Base-by-base conservation (phyloP, 1,140 invertebrate species). In the Mesaphorura yosii region DNA sequence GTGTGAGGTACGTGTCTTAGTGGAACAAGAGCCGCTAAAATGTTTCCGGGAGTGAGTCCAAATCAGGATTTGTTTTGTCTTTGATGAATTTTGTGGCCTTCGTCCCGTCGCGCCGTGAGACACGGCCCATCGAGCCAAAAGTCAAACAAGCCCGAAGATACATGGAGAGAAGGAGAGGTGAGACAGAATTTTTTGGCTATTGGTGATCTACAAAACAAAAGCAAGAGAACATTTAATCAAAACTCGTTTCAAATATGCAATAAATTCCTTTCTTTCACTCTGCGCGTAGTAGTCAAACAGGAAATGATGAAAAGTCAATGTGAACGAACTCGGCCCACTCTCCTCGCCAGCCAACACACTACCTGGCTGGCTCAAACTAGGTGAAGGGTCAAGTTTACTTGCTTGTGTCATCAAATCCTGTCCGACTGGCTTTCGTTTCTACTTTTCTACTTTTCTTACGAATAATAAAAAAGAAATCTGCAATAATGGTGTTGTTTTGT, bases 111-210 rank as follows among this genome's bases (percentile, higher is more conserved):
- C n/a, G n/a, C n/a, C n/a, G n/a, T n/a, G n/a, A n/a, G n/a, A n/a
- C n/a, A n/a, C n/a, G n/a, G n/a, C n/a, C n/a, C n/a, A n/a, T n/a
- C n/a, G n/a, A n/a, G n/a, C n/a, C 6, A 26, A 26, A 22, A 41
- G 17, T 41, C 39, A 40, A 48, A 53, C 26, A 53, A 58, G 46
- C 56, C 56, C 51, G 45, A 58, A 58, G 56, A 58, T 44, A 47
- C 19, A 52, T 17, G 14, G 17, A 54, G 29, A 58, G 38, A 29
- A 39, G 48, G 44, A 51, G 53, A 57, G 53, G 55, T 49, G 57
- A 59, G 57, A 58, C 52, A 58, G 57, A 58, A 51, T 58, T 54
- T 46, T 48, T 59, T 59, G 57, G 57, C 53, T 54, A 58, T 52
- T 58, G 57, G 57, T 48, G 53, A 50, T 55, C 23, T 27, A 27